Conservation (phyloP, 2,888 invertebrate species). For the Chrysolina oricalcia region DNA sequence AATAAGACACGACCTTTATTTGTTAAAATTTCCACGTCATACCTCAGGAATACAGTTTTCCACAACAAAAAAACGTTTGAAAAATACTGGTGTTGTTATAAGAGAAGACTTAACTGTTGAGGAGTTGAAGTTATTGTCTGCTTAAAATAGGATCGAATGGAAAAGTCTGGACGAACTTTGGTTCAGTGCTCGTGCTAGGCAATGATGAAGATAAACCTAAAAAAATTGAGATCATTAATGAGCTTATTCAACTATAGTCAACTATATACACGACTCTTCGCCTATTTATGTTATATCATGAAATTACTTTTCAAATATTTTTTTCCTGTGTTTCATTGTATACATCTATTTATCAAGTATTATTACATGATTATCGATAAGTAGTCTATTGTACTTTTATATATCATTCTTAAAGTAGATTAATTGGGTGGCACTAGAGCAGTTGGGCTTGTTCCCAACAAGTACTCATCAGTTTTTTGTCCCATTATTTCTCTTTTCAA, state of each 20-base stretch:
- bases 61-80: not conserved
- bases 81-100: not conserved
- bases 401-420: no score
- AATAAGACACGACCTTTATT: not conserved
- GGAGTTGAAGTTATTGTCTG: not conserved
- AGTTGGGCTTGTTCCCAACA: no score
- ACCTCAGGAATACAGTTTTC: no score
- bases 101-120: not conserved
- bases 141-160: not conserved
- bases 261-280: not conserved
- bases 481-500: no score
- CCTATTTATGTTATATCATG: no score
- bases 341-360: no score
- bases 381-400: no score
- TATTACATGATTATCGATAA: no score
- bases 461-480: no score
- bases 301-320: no score
- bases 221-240: not conserved
- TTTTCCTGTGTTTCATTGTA: no score
- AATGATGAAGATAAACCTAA: not conserved
- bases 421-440: no score
- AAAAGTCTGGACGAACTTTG: slow-evolving; percentile 5
- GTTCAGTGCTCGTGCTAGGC: not conserved
- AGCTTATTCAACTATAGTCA: not conserved
- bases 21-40: not conserved